These are phyloP conservation scores for Drosophila arawakana DNA, from an alignment of 1,140 invertebrate genomes.

Conservation along the genomic window DNA sequence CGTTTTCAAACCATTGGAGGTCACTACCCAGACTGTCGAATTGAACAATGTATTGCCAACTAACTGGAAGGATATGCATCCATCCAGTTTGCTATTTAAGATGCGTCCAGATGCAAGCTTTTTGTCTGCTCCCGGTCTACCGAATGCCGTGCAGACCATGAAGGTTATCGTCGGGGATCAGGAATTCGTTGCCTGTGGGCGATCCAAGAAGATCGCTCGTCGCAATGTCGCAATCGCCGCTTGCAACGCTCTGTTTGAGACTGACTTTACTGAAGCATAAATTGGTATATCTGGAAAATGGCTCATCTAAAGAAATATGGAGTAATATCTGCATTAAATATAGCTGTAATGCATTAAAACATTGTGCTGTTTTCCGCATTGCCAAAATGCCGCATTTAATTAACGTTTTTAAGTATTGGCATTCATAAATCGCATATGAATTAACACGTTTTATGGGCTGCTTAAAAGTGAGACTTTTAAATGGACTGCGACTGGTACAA, in stretches of 20 bases:
- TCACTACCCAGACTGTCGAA: background rate
- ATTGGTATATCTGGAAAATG: background rate
- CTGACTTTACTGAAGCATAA: background rate
- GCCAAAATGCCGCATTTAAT: constrained; percentile 31
- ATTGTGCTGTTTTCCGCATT: background rate
- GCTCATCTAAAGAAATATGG: no score
- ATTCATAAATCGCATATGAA: constrained; percentile 41
- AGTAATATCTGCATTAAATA: background rate
- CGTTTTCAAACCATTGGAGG: background rate
- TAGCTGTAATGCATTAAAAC: background rate
- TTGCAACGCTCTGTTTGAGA: background rate
- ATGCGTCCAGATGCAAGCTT: background rate
- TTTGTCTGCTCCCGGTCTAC: background rate
- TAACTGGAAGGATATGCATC: background rate
- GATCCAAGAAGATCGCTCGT: background rate
- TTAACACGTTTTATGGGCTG: constrained; percentile 37
- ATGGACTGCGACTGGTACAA: background rate
- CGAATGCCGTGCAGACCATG: background rate
- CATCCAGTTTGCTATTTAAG: background rate
- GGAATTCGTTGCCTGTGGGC: background rate
- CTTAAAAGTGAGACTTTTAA: constrained; percentile 29
- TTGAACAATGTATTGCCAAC: background rate
- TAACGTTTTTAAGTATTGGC: constrained; percentile 11
- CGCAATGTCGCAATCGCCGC: background rate
- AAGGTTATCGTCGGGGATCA: background rate